phyloP scores from a whole-genome alignment of 2,888 invertebrate species.

The Hofmannophila pseudospretella region DNA sequence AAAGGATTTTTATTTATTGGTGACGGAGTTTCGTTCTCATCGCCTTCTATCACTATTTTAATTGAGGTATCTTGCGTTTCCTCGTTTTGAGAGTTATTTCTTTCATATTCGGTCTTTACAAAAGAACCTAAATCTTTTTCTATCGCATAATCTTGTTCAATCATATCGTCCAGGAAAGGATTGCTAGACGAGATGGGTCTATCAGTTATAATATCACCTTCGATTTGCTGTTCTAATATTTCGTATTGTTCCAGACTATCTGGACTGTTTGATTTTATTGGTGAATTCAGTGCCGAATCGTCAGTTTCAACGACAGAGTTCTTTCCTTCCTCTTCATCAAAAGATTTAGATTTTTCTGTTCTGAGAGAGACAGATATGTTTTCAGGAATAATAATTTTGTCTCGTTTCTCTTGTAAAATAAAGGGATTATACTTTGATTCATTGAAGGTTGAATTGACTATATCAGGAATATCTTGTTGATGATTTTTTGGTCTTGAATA shows the following conservation, averaged over 20 bases:
- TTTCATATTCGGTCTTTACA: slow-evolving; percentile 58
- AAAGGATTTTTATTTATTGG: slow-evolving; percentile 44
- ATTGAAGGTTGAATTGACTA: slow-evolving; percentile 64
- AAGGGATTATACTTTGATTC: slow-evolving; percentile 42
- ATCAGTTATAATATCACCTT: slow-evolving; percentile 36
- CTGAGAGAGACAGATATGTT: slow-evolving; percentile 54
- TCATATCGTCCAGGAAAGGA: slow-evolving; percentile 48
- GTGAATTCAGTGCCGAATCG: slow-evolving; percentile 11
- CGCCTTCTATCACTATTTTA: slow-evolving; percentile 41
- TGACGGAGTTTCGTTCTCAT: slow-evolving; percentile 20
- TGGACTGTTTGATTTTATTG: slow-evolving; percentile 15
- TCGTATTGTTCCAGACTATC: slow-evolving; percentile 34
- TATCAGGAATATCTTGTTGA: slow-evolving; percentile 59
- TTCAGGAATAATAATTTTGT: slow-evolving; percentile 60
- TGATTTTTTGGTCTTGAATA: slow-evolving; percentile 27
- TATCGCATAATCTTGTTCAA: slow-evolving; percentile 39
- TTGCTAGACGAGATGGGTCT: slow-evolving; percentile 41
- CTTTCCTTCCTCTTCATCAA: slow-evolving; percentile 16
- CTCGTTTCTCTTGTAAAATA: slow-evolving; percentile 34
- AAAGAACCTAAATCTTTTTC: slow-evolving; percentile 51
- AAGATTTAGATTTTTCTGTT: slow-evolving; percentile 41
- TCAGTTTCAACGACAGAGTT: slow-evolving; percentile 9
- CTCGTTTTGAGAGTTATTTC: slow-evolving; percentile 58
- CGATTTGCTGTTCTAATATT: slow-evolving; percentile 29
- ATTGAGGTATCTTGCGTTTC: slow-evolving; percentile 42